Conservation (phyloP, 2,797 vertebrate genomes). For the Champsocephalus esox region DNA sequence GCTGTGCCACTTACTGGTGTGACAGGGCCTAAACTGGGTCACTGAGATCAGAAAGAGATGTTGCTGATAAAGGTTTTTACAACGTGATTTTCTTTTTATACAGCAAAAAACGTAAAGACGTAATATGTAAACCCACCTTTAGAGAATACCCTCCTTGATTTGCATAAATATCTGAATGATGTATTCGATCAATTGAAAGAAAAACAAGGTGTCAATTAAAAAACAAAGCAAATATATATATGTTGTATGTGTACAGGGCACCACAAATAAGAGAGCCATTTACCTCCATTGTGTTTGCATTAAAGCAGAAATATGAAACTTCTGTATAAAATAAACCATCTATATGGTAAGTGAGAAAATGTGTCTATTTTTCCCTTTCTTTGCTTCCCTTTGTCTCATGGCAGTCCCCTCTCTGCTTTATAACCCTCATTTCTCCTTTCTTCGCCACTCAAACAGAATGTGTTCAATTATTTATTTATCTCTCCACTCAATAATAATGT, state of each 20-base stretch:
- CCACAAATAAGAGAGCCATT: background rate
- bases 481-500: constrained; percentile 69
- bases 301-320: background rate
- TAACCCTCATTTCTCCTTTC: constrained; percentile 31
- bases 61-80: background rate
- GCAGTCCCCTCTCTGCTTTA: constrained; percentile 25
- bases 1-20: background rate
- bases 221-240: background rate
- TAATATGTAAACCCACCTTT: background rate
- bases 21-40: background rate
- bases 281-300: background rate
- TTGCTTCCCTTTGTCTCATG: background rate
- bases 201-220: background rate
- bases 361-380: background rate
- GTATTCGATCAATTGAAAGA: background rate
- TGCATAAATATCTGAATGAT: background rate
- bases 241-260: background rate
- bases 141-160: background rate
- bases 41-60: background rate
- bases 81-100: background rate
- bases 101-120: background rate
- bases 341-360: background rate
- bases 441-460: constrained; percentile 46
- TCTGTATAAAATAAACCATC: background rate
- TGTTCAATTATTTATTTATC: constrained; percentile 77